Base-by-base conservation (phyloP, 2,797 vertebrate genomes). In the Chaunax sp. region DNA sequence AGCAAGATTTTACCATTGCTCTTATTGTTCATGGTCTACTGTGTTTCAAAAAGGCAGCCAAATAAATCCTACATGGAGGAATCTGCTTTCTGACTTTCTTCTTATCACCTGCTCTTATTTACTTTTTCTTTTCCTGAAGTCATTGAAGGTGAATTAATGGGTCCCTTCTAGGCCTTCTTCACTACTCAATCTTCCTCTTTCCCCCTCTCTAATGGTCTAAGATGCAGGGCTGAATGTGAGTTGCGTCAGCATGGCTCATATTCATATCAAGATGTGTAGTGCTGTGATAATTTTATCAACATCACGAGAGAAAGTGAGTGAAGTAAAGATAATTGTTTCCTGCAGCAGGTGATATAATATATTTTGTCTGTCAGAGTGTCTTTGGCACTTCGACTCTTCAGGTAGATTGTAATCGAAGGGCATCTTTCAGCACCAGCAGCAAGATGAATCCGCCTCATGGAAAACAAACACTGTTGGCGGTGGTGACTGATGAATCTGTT, bases 71-170 rank as follows among this genome's bases (percentile, higher is more conserved):
- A 72, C 63, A 72, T 6, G 11, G 33, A 71, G 5, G 28, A 65
- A 44, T 61, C 37, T 52, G 55, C 61, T 76, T 63, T 72, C 45
- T 74, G 22, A 23, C 51, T 35, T 28, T 67, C 40, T 52, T 72
- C 35, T 54, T 25, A 56, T 64, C 22, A 43, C 38, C 41, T 65
- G 56, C 41, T 6, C 23, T 45, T 30, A 30, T 30, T 30, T 30
- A 1, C 12, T 50, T 73, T 64, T 23, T 46, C 19, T 45, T 19
- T 30, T 30, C 43, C 60, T 75, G 69, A 76, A 87, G 81, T 85
- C 85, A 85, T 86, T 86, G 66, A 67, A 87, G 84, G 86, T 83
- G 80, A 91, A 90, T 72, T 69, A 72, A 84, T 82, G 80, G 62
- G 75, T 79, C 53, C 55, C 57, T 71, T 69, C 61, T 83, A 64